Evolutionary conservation across 1,140 invertebrate species (phyloP).

Genomic region (Polyergus mexicanus): DNA sequence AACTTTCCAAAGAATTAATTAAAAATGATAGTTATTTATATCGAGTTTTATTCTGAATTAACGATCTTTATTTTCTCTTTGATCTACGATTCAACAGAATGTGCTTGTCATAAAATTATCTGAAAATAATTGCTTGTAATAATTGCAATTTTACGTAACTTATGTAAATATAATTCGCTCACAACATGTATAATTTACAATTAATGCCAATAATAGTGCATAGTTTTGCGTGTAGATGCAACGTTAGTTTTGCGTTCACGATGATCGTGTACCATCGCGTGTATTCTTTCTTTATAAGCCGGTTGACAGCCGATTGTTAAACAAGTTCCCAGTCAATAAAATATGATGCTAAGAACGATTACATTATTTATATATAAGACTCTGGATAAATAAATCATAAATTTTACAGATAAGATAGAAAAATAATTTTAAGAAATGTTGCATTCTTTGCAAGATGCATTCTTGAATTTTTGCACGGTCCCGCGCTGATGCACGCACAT

Average conservation of each 20-base stretch:
- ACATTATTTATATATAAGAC: slow-evolving; percentile 44
- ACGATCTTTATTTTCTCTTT: neutral
- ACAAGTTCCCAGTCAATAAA: slow-evolving; percentile 3
- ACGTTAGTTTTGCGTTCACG: neutral
- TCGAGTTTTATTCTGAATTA: neutral
- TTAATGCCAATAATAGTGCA: slow-evolving; percentile 29
- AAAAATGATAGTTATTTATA: neutral
- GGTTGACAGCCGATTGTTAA: slow-evolving; percentile 6
- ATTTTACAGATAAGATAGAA: slow-evolving; percentile 34
- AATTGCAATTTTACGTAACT: slow-evolving; percentile 22
- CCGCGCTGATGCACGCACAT: neutral
- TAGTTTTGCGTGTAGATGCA: neutral
- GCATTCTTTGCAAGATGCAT: neutral
- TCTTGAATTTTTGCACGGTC: slow-evolving; percentile 4
- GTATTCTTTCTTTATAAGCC: slow-evolving; percentile 1
- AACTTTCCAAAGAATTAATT: neutral
- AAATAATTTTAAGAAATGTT: neutral
- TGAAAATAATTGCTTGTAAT: slow-evolving; percentile 13
- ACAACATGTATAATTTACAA: slow-evolving; percentile 13
- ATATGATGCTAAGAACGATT: slow-evolving; percentile 32
- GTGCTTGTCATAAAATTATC: neutral
- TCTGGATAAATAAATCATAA: neutral
- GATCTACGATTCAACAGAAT: neutral
- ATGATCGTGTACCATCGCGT: slow-evolving; percentile 40
- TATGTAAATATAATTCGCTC: neutral